Evolutionary conservation across 1,140 invertebrate species (phyloP), one percentile per base, ranked within the genome.

Genomic region (Sipha flava): DNA sequence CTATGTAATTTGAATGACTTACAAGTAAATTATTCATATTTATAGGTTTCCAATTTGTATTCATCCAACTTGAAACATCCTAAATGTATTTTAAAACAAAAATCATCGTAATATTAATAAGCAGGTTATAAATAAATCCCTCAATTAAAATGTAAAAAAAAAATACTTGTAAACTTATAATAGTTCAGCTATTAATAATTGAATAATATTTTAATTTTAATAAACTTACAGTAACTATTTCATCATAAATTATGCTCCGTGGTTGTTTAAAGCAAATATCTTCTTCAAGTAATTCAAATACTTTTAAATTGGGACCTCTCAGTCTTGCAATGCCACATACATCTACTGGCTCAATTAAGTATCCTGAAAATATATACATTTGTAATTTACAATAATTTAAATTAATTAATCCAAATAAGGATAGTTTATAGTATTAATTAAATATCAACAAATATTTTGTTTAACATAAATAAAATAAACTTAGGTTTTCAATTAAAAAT

Each of bases 11-110:
- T 7, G 72, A 37, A 40, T n/a, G 72, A 54, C 9, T 57, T 37
- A 54, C n/a, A 57, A 75, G 57, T 26, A 75, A 43, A 64, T 75
- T 59, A 21, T 34, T 21, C 10, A 66, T 75, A 16, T 59, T 75
- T 18, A 80, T 23, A n/a, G 70, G 49, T 77, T 75, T 77, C 80
- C 80, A 80, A 31, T 57, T 57, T 43, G 45, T 59, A n/a, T n/a
- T 59, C 57, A 77, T 66, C 43, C 72, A 77, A 16, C 12, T 23
- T 14, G 80, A 75, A 45, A 80, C 68, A 47, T 80, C 80, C 80
- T 80, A 37, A 18, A 80, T 54, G n/a, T 10, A 70, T 29, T 29
- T 66, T 40, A 10, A 40, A 47, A 70, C 29, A n/a, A 29, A n/a
- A 29, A 12, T 31, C 31, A 29, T 40, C 10, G 10, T 40, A 40